Base-by-base conservation (phyloP, 2,888 invertebrate genomes). In the Xylota segnis region DNA sequence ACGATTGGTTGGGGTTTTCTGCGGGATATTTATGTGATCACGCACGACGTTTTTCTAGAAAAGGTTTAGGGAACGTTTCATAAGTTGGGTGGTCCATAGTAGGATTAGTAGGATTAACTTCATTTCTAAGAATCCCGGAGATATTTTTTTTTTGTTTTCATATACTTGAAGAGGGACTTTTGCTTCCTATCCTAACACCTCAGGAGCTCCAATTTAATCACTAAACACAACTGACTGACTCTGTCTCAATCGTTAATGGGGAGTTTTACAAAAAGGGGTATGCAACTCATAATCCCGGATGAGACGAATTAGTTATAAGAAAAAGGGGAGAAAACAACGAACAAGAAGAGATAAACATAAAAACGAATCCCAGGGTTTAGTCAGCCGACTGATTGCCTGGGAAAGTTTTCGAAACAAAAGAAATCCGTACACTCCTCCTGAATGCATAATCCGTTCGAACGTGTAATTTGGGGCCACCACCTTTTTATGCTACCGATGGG, bases 401-500 rank as follows among this genome's bases (percentile, higher is more conserved):
- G 76, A 76, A 76, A 76, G 82, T 82, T 76, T 76, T 70, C 47
- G 23, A 70, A 82, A 76, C 63, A 76, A 70, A 76, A 68, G 54
- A 82, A 70, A 76, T 76, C 76, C 70, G 63, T 76, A 54, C 82
- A 82, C 82, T 76, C 81, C 75, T 81, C 68, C 61, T 82, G 81
- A 82, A 82, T 82, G 63, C 70, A 70, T 76, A 82, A 82, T 82
- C 75, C 61, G 52, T 63, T 56, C 54, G 58, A 76, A 82, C 82
- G 70, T 82, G 76, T 82, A 82, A 82, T 82, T 82, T 76, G 47
- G 75, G 76, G 76, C 63, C 63, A 70, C 76, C 76, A 70, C 82
- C 82, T 82, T 70, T 82, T 70, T 65, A 61, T 75, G 76, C 82
- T 82, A 76, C 82, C 70, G 63, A 63, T 43, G 47, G 59, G 18